Base-by-base conservation (phyloP, 2,113 vertebrate genomes). In the Actenoides lindsayi region DNA sequence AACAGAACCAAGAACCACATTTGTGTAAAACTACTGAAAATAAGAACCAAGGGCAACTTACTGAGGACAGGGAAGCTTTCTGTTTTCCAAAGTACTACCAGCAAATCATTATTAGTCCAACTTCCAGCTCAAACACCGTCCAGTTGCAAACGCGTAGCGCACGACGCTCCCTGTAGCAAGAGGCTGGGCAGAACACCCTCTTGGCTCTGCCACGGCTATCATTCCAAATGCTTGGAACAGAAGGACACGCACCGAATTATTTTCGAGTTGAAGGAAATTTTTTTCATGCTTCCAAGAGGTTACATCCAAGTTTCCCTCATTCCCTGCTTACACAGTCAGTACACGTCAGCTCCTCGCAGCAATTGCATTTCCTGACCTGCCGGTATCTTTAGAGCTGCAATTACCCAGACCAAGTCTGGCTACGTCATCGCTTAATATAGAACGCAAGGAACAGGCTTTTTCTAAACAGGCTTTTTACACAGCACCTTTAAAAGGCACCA, bases 391-490 rank as follows among this genome's bases (percentile, higher is more conserved):
- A 68, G 76, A 87, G 92, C 89, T 79, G 65, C 90, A 83, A 76
- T 93, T 89, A 94, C 71, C 71, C 79, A 62, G 46, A 16, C 63
- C 80, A 59, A 50, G 69, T 30, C 88, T 39, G 80, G 51, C 88
- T 64, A 88, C 73, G 42, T 92, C 94, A 94, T 39, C 2, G 39
- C 90, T 94, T 83, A 96, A 96, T 87, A 95, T 89, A 96, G 95
- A 93, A 87, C 76, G 89, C 74, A 90, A 87, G 67, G 51, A 81
- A 79, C 4, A 11, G 3, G n/a, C 50, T 93, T 93, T 85, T 93
- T 93, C 88, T 59, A 86, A 95, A 75, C 76, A 67, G 76, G 16
- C 37, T 35, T 92, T 95, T 90, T 70, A 93, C 48, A 51, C 35
- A 89, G 64, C 73, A 88, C 60, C 85, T 96, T 94, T 89, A 87